Evolutionary conservation across 2,113 vertebrate species (phyloP).

Genomic region (Marcusenius ussheri): DNA sequence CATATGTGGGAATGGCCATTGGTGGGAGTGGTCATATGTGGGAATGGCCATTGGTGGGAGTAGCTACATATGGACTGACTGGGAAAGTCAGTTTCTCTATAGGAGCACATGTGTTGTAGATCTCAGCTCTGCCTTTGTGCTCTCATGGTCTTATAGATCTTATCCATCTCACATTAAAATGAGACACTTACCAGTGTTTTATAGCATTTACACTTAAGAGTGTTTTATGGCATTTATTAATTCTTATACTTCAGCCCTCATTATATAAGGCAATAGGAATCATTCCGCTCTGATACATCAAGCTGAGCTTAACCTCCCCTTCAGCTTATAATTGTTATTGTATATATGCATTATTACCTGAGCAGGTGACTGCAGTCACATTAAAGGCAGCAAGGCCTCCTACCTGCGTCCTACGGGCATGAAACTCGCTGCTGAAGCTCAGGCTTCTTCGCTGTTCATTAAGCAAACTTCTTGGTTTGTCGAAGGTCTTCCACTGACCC

Average conservation of each 20-base stretch:
- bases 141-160: not conserved
- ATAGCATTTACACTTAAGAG: not conserved
- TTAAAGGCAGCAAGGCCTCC: constrained; percentile 30
- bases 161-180: not conserved
- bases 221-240: not conserved
- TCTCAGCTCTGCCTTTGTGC: not conserved
- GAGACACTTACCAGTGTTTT: too few species aligned
- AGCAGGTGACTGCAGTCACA: constrained; percentile 34
- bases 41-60: too few species aligned
- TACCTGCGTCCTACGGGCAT: constrained; percentile 54
- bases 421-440: constrained; percentile 60
- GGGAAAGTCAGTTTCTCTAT: too few species aligned
- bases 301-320: not conserved
- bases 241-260: not conserved
- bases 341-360: constrained; percentile 36
- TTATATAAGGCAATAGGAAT: not conserved
- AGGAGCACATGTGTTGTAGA: not conserved
- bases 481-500: constrained; percentile 17
- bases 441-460: constrained; percentile 45
- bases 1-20: too few species aligned
- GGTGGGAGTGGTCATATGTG: too few species aligned
- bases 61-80: not conserved
- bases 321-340: not conserved
- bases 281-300: not conserved
- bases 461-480: constrained; percentile 58